Evolutionary conservation across 2,888 invertebrate genomes (phyloP).

Genomic region (Dolichopus griseipennis): DNA sequence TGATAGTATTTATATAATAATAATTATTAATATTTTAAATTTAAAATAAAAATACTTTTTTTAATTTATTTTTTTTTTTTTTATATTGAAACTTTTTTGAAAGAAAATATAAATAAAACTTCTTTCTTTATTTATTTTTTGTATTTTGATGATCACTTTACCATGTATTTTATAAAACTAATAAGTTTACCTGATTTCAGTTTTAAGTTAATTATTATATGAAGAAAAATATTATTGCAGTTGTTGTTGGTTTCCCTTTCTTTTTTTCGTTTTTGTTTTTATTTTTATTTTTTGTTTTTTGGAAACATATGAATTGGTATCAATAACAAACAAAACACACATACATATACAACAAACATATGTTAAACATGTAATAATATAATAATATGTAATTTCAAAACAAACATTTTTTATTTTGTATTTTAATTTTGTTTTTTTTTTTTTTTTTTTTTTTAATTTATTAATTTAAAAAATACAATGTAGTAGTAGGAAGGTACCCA

Average conservation of each 20-base stretch:
- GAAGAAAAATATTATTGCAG: background rate
- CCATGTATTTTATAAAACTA: background rate
- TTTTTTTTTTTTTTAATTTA: background rate
- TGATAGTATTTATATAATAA: too few relatives aligned
- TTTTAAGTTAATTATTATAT: background rate
- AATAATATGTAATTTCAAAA: background rate
- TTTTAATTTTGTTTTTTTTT: background rate
- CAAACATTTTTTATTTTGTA: background rate
- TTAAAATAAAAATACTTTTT: too few relatives aligned
- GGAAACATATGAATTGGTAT: background rate
- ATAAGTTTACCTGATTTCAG: background rate
- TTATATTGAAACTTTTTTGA: too few relatives aligned
- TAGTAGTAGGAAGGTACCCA: background rate
- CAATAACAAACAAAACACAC: too few relatives aligned
- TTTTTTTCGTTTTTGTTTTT: background rate
- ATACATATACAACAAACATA: background rate
- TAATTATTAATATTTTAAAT: too few relatives aligned
- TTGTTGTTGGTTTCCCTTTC: background rate
- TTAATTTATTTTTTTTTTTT: background rate
- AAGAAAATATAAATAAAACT: background rate
- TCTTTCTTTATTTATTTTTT: too few relatives aligned
- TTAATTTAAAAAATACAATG: background rate
- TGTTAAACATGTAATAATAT: background rate
- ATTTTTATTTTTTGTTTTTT: background rate
- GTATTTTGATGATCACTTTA: too few relatives aligned